Percentiles rank a stretch among this genome's conserved stretches.
Conservation (phyloP, 1,140 invertebrate species). For the Eupeodes corollae region DNA sequence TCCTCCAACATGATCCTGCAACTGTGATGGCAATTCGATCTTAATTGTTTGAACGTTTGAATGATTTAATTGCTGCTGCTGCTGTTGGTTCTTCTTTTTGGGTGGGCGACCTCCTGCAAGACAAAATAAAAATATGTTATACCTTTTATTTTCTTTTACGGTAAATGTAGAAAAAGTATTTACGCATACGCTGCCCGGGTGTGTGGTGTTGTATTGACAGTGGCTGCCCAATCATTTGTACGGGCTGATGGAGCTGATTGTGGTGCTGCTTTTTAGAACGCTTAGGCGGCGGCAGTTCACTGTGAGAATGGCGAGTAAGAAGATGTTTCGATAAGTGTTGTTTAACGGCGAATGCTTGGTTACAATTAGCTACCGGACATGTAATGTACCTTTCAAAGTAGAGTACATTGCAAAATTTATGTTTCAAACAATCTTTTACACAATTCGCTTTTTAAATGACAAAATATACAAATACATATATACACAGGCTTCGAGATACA, state of each 20-base stretch:
- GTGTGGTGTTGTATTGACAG: conserved; percentile 27
- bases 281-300: conserved; percentile 32
- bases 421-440: background rate
- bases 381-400: conserved; percentile 18
- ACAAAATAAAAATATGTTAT: background rate
- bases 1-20: too few relatives aligned
- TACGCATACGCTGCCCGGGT: conserved; percentile 28
- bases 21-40: too few relatives aligned
- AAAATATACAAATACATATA: background rate
- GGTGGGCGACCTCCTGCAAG: conserved; percentile 27
- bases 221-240: conserved; percentile 12
- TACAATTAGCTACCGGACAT: conserved; percentile 33
- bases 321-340: conserved; percentile 36
- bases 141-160: background rate
- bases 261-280: conserved; percentile 30
- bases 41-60: background rate
- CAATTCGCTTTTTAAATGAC: background rate
- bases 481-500: background rate
- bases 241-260: conserved; percentile 17
- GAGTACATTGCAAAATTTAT: background rate
- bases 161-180: background rate
- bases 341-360: conserved; percentile 33
- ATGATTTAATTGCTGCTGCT: background rate
- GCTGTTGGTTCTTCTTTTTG: conserved; percentile 27
- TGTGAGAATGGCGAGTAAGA: conserved; percentile 32